Evolutionary conservation across 2,888 invertebrate genomes (phyloP), one percentile per base, ranked within the genome.

Genomic region (Meganola albula): DNA sequence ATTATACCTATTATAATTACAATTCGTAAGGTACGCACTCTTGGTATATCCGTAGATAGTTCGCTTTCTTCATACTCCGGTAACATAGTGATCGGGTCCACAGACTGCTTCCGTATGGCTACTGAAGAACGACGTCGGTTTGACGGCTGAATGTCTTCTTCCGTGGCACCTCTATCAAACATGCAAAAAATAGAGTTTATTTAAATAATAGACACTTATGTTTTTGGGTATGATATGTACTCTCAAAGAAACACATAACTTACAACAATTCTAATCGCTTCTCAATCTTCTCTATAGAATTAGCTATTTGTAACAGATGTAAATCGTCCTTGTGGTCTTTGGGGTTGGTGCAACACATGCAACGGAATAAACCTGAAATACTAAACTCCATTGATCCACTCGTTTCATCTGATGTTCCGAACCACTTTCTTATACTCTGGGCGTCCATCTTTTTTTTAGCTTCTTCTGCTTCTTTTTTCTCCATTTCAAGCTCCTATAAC

Each of bases 271-370:
- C 93, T 47, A 96, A 77, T 53, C 92, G 88, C 63, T 91, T 93
- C 41, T 91, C 91, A 21, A 96, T 89, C 18, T 89, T 89, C 30
- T 95, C 93, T 46, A 96, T 74, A 0, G 93, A 90, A 36, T 92
- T 93, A 0, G 93, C 92, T 31, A 96, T 96, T 37, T 93, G 90
- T 13, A 94, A 88, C 1, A 96, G 83, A 67, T 96, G 95, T 32
- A 93, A 88, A 45, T 95, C 92, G 48, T 97, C 95, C 53, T 94
- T 93, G 11, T 92, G 91, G 6, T 94, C 91, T 58, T 93, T 93
- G 4, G 94, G 95, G 63, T 96, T 94, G 0, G 95, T 96, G 64
- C 96, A 97, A 40, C 95, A 90, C 88, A 96, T 90, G 55, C 94
- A 93, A 32, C 92, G 92, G 83, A 96, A 96, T 1, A 97, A 79